Evolutionary conservation across 2,113 vertebrate species (phyloP).

Genomic region (Cairina moschata): DNA sequence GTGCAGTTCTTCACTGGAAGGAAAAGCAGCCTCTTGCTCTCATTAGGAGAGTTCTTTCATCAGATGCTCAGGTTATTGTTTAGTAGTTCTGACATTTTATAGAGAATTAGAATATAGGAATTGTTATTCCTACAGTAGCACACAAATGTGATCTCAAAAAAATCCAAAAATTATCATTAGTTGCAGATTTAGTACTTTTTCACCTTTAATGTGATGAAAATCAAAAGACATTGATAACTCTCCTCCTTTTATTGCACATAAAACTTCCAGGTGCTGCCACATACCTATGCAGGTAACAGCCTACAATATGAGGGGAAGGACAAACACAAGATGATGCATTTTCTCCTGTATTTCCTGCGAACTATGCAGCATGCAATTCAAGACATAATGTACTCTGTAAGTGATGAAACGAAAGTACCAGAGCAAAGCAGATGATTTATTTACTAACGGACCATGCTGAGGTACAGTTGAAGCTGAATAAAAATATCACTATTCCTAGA

Average conservation of each 20-base stretch:
- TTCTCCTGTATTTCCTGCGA: not conserved
- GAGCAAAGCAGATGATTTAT: not conserved
- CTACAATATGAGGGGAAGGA: not conserved
- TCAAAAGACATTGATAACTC: not conserved
- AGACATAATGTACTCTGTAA: not conserved
- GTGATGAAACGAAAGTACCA: not conserved
- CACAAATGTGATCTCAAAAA: slow-evolving; percentile 8
- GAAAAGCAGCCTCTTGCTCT: not conserved
- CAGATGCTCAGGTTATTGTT: slow-evolving; percentile 14
- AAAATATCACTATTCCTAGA: not conserved
- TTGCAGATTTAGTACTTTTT: slow-evolving; percentile 14
- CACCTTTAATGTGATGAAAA: slow-evolving; percentile 30
- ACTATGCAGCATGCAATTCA: not conserved
- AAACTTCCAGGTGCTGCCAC: not conserved
- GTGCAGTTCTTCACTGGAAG: not conserved
- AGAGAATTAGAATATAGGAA: not conserved
- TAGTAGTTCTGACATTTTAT: not conserved
- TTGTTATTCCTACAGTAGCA: not conserved
- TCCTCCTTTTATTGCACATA: not conserved
- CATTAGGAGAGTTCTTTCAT: not conserved
- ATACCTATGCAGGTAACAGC: not conserved
- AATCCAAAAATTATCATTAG: not conserved
- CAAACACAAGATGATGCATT: not conserved
- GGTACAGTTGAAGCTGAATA: not conserved
- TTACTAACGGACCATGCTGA: not conserved